Evolutionary conservation across 2,888 invertebrate species (phyloP), one percentile per base, ranked within the genome.

Genomic region (Drosophila quinaria): DNA sequence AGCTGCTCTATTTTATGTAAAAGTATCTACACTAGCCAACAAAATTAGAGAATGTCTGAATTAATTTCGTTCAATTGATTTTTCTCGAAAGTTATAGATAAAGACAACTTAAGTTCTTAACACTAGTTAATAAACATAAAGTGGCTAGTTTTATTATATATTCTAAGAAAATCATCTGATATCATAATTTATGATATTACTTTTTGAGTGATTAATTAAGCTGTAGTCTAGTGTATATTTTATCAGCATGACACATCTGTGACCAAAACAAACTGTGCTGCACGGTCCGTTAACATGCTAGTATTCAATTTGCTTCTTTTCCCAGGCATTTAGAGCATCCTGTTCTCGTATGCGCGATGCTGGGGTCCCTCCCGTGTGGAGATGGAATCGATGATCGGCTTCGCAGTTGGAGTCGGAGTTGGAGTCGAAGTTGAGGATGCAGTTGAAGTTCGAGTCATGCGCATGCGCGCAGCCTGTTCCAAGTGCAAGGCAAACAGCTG

Each of bases 251-350:
- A n/a, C 29, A 54, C 44, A 62, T 62, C 49, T 50, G 47, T 60
- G 55, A 42, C 19, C 55, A 44, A n/a, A 44, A 6, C 51, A 11
- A 51, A 22, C 13, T 50, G 59, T 41, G 60, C 44, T 60, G 39
- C 41, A 41, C 5, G 49, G 22, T 35, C 60, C 61, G 60, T 74
- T 52, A 37, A 54, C 52, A 60, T 52, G 54, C 19, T 54, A 50
- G 66, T 60, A 66, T 76, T 76, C 76, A 75, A 76, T 75, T 65
- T 62, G 62, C 46, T 69, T 31, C 4, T 62, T 66, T 79, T 79
- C 79, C 72, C 72, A 79, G 69, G 69, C 78, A 75, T 71, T 72
- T 59, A 61, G 78, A 61, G 56, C 76, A 78, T 78, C 78, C 78
- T 78, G 63, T 51, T 25, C 25, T 25, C 25, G 29, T 5, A 13